phyloP scores from a whole-genome alignment of 2,797 vertebrate genomes.

The Rhinatrema bivittatum region DNA sequence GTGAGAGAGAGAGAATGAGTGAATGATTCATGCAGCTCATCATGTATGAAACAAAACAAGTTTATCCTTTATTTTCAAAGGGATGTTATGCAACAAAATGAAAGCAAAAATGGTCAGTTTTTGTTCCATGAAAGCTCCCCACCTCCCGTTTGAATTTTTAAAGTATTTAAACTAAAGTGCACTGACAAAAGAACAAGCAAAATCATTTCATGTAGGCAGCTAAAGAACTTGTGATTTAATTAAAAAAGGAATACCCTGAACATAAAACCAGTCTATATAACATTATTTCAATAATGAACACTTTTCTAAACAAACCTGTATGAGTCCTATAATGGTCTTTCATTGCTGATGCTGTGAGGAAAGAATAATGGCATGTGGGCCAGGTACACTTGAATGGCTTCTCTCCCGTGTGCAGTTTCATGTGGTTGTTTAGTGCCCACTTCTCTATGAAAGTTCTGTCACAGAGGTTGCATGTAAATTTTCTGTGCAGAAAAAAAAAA shows the following conservation, averaged over 20 bases:
- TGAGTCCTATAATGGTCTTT: constrained; percentile 97
- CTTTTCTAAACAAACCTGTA: constrained; percentile 70
- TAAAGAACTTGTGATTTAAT: neutral
- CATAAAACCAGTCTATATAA: neutral
- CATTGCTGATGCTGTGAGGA: constrained; percentile 93
- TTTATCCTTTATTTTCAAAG: too few species aligned
- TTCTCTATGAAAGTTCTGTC: constrained; percentile 94
- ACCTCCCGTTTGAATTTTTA: too few species aligned
- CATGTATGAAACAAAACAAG: too few species aligned
- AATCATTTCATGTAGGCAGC: too few species aligned
- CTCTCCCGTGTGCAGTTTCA: constrained; percentile 94
- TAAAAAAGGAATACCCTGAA: neutral
- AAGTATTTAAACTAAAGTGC: too few species aligned
- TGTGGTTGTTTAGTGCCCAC: constrained; percentile 97
- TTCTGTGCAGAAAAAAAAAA: constrained; percentile 57
- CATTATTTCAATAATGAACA: neutral
- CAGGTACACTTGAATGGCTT: constrained; percentile 93
- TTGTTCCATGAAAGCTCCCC: neutral
- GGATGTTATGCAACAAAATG: too few species aligned
- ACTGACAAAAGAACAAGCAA: too few species aligned
- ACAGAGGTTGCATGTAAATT: constrained; percentile 88
- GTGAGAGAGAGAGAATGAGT: too few species aligned
- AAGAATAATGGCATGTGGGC: constrained; percentile 93
- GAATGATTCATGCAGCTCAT: too few species aligned
- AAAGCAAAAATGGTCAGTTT: neutral